Conservation (phyloP, 1,140 invertebrate species). For the Drosophila tsacasi region DNA sequence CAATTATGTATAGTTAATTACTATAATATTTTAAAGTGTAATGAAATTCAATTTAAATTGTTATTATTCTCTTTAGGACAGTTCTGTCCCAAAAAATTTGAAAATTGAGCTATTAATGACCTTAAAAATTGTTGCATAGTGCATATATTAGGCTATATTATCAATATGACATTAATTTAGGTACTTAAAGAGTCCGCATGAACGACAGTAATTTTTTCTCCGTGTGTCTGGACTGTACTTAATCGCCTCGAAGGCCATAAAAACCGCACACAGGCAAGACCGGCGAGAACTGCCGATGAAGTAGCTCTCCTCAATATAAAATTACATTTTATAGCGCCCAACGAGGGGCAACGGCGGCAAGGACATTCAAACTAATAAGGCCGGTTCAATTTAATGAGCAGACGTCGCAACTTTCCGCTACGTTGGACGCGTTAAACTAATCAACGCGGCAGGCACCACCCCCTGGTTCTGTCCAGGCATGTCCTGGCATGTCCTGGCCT, state of each 20-base stretch:
- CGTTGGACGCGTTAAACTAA: conserved; percentile 81
- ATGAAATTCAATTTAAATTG: neutral
- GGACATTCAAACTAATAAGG: conserved; percentile 75
- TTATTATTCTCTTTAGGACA: neutral
- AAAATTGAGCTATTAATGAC: neutral
- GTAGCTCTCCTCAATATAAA: conserved; percentile 61
- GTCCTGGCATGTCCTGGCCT: neutral
- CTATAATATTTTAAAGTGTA: neutral
- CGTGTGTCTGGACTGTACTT: conserved; percentile 21
- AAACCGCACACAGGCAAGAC: conserved; percentile 41
- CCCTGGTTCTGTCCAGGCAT: neutral
- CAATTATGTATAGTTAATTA: neutral
- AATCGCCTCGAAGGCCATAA: conserved; percentile 54
- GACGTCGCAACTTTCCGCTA: conserved; percentile 79
- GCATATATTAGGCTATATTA: neutral
- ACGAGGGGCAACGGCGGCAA: conserved; percentile 19
- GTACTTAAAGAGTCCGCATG: neutral
- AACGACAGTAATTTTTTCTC: neutral
- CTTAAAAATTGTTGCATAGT: neutral
- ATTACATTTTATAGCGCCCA: conserved; percentile 61
- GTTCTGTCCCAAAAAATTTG: neutral
- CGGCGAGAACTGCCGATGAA: conserved; percentile 25
- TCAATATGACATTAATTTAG: neutral
- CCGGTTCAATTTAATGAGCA: conserved; percentile 81
- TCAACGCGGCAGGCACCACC: conserved; percentile 55